These are phyloP conservation scores for Sebastes hubbsi DNA, from an alignment of 2,797 vertebrate genomes.

Conservation along the genomic window DNA sequence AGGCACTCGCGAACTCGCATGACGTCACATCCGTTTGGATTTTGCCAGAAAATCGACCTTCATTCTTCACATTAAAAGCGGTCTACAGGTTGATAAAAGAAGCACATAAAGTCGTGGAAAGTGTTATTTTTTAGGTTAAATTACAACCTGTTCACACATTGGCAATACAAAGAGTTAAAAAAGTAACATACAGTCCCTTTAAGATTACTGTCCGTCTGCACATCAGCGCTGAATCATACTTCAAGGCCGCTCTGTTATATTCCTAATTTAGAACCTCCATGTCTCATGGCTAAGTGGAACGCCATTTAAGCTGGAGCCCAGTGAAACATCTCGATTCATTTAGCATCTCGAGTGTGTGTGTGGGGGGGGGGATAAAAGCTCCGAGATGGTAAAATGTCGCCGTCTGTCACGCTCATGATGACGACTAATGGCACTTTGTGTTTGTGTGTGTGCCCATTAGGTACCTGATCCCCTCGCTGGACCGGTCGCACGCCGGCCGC, in stretches of 20 bases:
- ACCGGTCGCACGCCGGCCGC: conserved; percentile 93
- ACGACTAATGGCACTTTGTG: conserved; percentile 62
- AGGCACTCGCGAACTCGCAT: no score
- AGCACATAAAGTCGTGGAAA: no score
- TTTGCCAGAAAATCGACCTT: no score
- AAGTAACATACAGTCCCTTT: no score
- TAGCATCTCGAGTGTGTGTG: conserved; percentile 17
- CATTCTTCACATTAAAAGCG: no score
- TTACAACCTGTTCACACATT: no score
- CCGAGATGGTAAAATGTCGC: conserved; percentile 48
- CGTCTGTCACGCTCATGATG: conserved; percentile 49
- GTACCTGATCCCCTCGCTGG: conserved; percentile 95
- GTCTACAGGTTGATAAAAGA: no score
- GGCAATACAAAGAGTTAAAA: no score
- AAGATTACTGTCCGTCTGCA: neutral
- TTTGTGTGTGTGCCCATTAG: conserved; percentile 73
- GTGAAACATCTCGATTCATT: conserved; percentile 58
- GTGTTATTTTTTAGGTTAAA: no score
- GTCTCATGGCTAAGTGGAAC: conserved; percentile 30
- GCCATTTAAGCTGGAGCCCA: conserved; percentile 33
- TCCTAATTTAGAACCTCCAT: conserved; percentile 16
- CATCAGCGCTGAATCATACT: conserved; percentile 17
- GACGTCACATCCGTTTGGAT: no score
- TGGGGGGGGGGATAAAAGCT: conserved; percentile 33
- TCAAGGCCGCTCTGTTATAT: neutral